Evolutionary conservation across 2,113 vertebrate species (phyloP), one percentile per base, ranked within the genome.

Genomic region (Psephotus haematonotus): DNA sequence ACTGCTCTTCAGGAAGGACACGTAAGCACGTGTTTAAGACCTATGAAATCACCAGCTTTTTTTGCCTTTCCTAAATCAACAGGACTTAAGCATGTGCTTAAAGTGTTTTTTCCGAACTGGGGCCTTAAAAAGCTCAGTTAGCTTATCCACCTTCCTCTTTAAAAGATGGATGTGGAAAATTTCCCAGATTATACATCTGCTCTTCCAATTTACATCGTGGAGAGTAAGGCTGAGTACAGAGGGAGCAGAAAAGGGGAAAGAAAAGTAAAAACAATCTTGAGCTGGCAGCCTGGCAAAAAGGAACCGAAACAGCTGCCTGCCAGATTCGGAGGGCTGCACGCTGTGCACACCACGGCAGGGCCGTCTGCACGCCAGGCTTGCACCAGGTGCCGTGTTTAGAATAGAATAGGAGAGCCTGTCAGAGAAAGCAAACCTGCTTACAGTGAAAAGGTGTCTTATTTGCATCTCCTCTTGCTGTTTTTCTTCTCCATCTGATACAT

Each of bases 141-240:
- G 86, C 86, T 97, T 92, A 95, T 95, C 93, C 90, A 96, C 96
- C 83, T 96, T 96, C 86, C 95, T 87, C 90, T 91, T 94, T 93
- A 96, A 96, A 95, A 97, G 92, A 95, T 96, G 95, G 49, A 95
- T 95, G 74, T 96, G 93, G 96, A 97, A 97, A 96, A 91, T 82
- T 91, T 97, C 95, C 95, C 96, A 96, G 92, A 94, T 94, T 96
- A 96, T 95, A 96, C 93, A 96, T 97, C 92, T 97, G 96, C 95
- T 96, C 83, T 95, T 96, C 93, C 90, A 95, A 95, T 96, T 96
- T 96, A 81, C 79, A 60, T 86, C 0, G 7, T 0, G 0, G 86
- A 96, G 90, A 62, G 88, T 76, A 84, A 78, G 86, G 17, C 80
- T 86, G 72, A 95, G 80, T 78, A 96, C 28, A 84, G 93, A 96